Evolutionary conservation across 2,797 vertebrate species (phyloP), one percentile per base, ranked within the genome.

Genomic region (Gambusia yucatana): DNA sequence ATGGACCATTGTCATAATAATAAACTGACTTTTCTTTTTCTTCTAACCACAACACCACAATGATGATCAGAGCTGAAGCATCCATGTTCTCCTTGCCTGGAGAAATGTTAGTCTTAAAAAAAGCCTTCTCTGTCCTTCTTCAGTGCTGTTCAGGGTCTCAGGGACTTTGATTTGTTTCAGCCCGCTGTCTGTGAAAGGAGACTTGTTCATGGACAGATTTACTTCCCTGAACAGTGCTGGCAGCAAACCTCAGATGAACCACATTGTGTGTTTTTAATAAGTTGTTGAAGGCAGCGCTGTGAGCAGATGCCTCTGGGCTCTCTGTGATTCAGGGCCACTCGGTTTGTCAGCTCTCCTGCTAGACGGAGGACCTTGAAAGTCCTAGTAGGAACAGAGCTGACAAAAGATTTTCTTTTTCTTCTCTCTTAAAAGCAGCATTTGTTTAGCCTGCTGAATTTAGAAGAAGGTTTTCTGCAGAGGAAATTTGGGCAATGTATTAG

Each of bases 301-400:
- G 76, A 83, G 75, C 55, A 73, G 83, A 83, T 72, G 73, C 55
- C 81, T 79, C 79, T 71, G 17, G 52, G 74, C 77, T 76, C 20
- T 48, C 59, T 85, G 73, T 76, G 77, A 83, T 78, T 88, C 75
- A 36, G 80, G 85, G 74, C 85, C 78, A 79, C n/a, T 41, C 73
- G 75, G 73, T 88, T 79, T 82, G 80, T 55, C 44, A 57, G 75
- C 0, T 0, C 78, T 77, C 22, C 50, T 65, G 48, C 82, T 84
- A 82, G 81, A 69, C 3, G 39, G 39, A 70, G 22, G 67, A 46
- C 87, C 77, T 84, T 87, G 84, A 82, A 82, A 75, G 73, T 82
- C 79, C 59, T 86, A 81, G 4, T 63, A 79, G 72, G 79, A 86
- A 59, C 77, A 76, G 73, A 44, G 73, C 73, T 79, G 55, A 28